Evolutionary conservation across 1,140 invertebrate species (phyloP), one percentile per base, ranked within the genome.

Genomic region (Oreohelix idahoensis): DNA sequence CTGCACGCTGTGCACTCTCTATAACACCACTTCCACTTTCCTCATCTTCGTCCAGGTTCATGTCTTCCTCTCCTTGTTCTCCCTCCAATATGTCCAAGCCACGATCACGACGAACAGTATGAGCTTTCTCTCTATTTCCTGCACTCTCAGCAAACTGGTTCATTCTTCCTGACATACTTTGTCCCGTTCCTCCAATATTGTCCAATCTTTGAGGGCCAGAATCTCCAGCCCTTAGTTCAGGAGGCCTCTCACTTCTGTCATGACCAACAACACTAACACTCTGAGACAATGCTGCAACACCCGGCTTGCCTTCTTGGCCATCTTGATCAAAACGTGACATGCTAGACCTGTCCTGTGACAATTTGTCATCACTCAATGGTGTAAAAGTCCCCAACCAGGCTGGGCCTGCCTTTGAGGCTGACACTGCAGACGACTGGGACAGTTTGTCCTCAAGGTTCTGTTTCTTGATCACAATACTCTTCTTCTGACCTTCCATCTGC

Each of bases 401-500:
- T 38, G 77, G 26, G n/a, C 71, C 70, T 66, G 49, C n/a, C 45
- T 17, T 29, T 45, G 78, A 49, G 49, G 26, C 38, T 38, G 80
- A 51, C 76, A 76, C 71, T 51, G 81, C 69, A 63, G 85, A 74
- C 29, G 26, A 53, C 49, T 23, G 42, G 20, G 32, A 15, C 73
- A 85, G 75, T n/a, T 85, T 51, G n/a, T 79, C 74, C 20, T 83
- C 35, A 1, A 87, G 51, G 32, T 84, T 83, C 76, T 83, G 69
- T 83, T 89, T 92, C 83, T 88, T 85, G 63, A 39, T 76, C 1
- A 84, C 29, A 26, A 92, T 89, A 35, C 87, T 86, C 23, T 35
- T 71, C 39, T 84, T 86, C 51, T 90, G 87, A 4, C 84, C 83
- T 58, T 90, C 90, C 92, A 93, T 93, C 69, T 92, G 91, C 49